phyloP scores from a whole-genome alignment of 1,140 invertebrate species.

The Eupristina koningsbergeri region DNA sequence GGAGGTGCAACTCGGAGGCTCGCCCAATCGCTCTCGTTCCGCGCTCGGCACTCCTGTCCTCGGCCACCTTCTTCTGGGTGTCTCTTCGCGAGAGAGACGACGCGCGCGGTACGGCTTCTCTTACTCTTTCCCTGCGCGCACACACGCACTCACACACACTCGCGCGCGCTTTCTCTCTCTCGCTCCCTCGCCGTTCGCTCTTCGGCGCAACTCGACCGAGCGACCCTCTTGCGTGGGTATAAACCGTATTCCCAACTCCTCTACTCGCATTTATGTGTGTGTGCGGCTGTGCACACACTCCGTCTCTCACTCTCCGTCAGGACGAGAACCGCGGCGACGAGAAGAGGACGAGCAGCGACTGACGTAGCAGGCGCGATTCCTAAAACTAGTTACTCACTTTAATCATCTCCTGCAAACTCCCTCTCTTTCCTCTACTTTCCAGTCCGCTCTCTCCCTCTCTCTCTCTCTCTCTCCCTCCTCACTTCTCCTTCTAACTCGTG shows the following conservation, averaged over 20 bases:
- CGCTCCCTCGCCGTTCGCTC: slow-evolving; percentile 1
- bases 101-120: slow-evolving; percentile 3
- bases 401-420: background rate
- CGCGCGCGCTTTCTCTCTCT: background rate
- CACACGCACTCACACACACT: background rate
- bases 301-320: slow-evolving; percentile 4
- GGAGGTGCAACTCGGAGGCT: too few species aligned
- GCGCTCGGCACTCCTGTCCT: background rate
- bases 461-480: slow-evolving; percentile 1
- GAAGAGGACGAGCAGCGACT: slow-evolving; percentile 17
- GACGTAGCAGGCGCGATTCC: slow-evolving; percentile 24
- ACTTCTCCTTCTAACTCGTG: background rate
- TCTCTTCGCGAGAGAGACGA: slow-evolving; percentile 12
- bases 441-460: background rate
- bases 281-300: background rate
- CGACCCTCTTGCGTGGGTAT: background rate
- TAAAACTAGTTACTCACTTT: slow-evolving; percentile 10
- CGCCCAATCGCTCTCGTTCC: background rate
- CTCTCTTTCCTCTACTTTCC: slow-evolving; percentile 1
- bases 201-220: background rate
- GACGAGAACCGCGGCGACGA: slow-evolving; percentile 9
- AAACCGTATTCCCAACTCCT: background rate
- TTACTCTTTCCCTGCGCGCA: background rate
- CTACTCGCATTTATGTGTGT: background rate
- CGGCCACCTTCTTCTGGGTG: slow-evolving; percentile 30